These are phyloP conservation scores for Cynocephalus volans DNA, from an alignment of 2,113 vertebrate genomes.

Conservation along the genomic window DNA sequence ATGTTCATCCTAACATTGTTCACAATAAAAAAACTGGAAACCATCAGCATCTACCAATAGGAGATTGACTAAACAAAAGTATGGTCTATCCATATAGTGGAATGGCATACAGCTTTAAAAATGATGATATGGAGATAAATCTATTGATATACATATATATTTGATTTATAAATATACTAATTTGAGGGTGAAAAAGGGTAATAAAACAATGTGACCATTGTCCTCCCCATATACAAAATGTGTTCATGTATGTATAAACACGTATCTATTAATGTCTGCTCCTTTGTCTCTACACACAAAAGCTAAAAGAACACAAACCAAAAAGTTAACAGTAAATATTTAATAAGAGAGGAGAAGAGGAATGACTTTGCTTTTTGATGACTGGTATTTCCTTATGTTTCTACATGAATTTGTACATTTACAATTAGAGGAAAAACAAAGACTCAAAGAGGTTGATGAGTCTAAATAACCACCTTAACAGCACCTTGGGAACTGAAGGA, in stretches of 20 bases:
- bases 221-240: background rate
- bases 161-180: background rate
- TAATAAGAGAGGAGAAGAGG: background rate
- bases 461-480: background rate
- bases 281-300: background rate
- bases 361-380: slow-evolving; percentile 25
- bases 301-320: background rate
- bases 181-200: background rate
- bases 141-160: background rate
- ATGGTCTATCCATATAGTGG: background rate
- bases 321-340: background rate
- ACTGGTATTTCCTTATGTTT: background rate
- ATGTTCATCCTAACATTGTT: background rate
- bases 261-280: background rate
- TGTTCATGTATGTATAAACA: background rate
- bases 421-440: slow-evolving; percentile 14
- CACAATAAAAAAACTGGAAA: background rate
- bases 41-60: background rate
- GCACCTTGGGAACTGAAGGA: background rate
- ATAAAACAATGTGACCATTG: background rate
- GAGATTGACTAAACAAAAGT: background rate
- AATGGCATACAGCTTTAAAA: background rate
- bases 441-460: background rate
- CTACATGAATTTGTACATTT: slow-evolving; percentile 5
- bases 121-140: background rate